These are phyloP conservation scores for Bambusicola thoracicus DNA, from an alignment of 2,113 vertebrate genomes.

Conservation along the genomic window DNA sequence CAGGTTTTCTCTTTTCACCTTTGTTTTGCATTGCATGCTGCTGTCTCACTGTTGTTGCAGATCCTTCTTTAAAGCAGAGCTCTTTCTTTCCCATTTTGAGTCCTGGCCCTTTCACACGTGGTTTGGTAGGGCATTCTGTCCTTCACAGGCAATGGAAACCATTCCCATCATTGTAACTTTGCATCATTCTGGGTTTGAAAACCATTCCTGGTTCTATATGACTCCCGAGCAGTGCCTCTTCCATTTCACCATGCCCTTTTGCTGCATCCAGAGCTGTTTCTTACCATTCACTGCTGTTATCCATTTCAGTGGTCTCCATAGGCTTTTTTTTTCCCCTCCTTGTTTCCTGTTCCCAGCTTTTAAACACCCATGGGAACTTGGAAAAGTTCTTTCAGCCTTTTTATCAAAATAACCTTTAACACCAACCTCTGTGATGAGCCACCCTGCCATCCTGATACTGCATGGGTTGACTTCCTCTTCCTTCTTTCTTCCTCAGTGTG, in stretches of 20 bases:
- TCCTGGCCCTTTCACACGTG: neutral
- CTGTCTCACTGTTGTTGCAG: neutral
- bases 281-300: neutral
- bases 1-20: neutral
- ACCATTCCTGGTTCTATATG: neutral
- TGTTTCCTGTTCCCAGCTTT: neutral
- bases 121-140: neutral
- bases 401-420: neutral
- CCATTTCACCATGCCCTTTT: neutral
- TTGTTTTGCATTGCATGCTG: neutral
- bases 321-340: neutral
- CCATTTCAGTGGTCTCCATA: neutral
- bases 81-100: neutral
- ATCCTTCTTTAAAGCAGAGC: neutral
- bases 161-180: neutral
- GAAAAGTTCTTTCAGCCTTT: neutral
- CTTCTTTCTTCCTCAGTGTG: neutral
- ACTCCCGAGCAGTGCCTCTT: neutral
- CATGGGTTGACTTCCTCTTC: neutral
- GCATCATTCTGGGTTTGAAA: neutral
- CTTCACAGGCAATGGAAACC: neutral
- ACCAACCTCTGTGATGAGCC: neutral
- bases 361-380: neutral
- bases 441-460: neutral
- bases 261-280: neutral